Percentiles rank a stretch among this genome's conserved stretches.
These are phyloP conservation scores for Pegoplata infirma DNA, from an alignment of 2,888 invertebrate genomes.

Conservation along the genomic window DNA sequence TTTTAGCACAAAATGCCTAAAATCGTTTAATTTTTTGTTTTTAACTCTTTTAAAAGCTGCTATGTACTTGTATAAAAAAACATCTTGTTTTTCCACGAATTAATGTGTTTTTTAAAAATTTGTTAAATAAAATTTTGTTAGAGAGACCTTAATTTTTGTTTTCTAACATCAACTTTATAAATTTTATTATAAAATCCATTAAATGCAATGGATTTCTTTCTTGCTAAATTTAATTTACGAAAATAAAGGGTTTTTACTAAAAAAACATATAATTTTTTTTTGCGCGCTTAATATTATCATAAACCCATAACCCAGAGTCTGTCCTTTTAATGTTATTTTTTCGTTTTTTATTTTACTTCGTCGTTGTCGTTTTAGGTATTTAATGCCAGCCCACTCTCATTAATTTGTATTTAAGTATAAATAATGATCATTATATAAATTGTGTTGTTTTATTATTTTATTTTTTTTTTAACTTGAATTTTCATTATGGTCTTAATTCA, in stretches of 20 bases:
- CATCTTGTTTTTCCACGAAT: neutral
- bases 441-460: slow-evolving; percentile 16
- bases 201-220: neutral
- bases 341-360: neutral
- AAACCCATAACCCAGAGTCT: neutral
- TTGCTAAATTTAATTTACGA: neutral
- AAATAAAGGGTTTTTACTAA: neutral
- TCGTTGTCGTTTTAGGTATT: neutral
- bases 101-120: neutral
- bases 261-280: neutral
- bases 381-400: neutral
- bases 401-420: slow-evolving; percentile 32
- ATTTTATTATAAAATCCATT: neutral
- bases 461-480: neutral
- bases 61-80: neutral
- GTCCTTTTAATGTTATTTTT: neutral
- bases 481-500: neutral
- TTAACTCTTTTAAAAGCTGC: too few species aligned
- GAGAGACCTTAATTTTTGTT: neutral
- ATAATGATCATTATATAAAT: slow-evolving; percentile 31
- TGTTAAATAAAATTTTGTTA: neutral
- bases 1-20: neutral
- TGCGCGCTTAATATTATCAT: neutral
- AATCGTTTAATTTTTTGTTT: neutral
- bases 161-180: too few species aligned